These are phyloP conservation scores for Antechinus stuartii DNA, from an alignment of 2,113 vertebrate species.

Conservation along the genomic window DNA sequence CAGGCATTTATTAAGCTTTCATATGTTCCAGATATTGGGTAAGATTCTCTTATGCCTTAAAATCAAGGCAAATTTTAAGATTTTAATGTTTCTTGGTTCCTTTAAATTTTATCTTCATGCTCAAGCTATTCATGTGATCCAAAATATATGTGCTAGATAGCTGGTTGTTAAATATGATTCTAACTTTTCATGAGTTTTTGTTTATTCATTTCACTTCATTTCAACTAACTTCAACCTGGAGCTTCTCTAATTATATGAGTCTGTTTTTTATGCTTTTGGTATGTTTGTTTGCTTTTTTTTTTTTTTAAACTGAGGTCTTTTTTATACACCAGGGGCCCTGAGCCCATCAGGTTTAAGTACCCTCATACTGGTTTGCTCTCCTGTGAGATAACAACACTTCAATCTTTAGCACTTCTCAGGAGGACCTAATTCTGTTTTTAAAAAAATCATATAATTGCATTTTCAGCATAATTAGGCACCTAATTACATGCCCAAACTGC, in stretches of 20 bases:
- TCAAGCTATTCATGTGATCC: not conserved
- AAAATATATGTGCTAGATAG: not conserved
- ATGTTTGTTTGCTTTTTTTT: not conserved
- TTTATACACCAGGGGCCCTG: not conserved
- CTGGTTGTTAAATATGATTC: not conserved
- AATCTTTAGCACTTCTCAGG: conserved; percentile 46
- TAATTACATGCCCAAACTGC: conserved; percentile 67
- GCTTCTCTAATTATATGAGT: not conserved
- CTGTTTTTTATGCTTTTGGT: not conserved
- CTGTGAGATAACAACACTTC: not conserved
- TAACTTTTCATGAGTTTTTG: not conserved
- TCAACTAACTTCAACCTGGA: not conserved
- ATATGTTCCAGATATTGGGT: not conserved
- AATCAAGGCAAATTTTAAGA: not conserved
- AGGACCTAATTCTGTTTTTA: conserved; percentile 60
- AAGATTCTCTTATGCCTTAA: not conserved
- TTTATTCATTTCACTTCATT: not conserved
- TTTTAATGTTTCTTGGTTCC: not conserved
- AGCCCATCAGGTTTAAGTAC: not conserved
- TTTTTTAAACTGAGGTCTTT: not conserved
- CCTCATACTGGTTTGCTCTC: not conserved
- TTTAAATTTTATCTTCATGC: not conserved
- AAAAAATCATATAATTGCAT: conserved; percentile 72
- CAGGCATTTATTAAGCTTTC: conserved; percentile 10
- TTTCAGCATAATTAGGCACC: conserved; percentile 74